Evolutionary conservation across 2,113 vertebrate genomes (phyloP).

Genomic region (Clinocottus analis): DNA sequence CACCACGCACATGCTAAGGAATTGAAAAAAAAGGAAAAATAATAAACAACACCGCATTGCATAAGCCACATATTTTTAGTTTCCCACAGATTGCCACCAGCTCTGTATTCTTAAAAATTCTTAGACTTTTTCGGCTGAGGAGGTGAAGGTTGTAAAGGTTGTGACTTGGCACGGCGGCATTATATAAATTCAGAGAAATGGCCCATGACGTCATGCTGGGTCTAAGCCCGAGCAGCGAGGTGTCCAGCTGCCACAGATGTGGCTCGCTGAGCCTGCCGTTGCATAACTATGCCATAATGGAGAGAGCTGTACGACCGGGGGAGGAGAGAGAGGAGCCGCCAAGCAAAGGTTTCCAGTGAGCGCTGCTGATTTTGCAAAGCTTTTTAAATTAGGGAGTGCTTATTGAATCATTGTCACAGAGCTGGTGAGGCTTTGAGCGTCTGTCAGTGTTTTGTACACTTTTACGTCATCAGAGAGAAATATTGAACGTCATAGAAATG

Average conservation of each 20-base stretch:
- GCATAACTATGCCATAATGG: conserved; percentile 64
- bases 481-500: no score
- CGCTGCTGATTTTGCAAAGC: no score
- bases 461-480: not conserved
- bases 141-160: conserved; percentile 35
- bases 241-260: conserved; percentile 58
- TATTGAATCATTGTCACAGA: not conserved
- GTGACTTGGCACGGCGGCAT: not conserved
- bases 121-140: not conserved
- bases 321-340: not conserved
- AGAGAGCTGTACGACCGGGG: conserved; percentile 9
- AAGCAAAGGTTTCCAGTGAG: not conserved
- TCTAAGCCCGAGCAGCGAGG: conserved; percentile 20
- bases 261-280: conserved; percentile 74
- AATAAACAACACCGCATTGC: no score
- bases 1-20: not conserved
- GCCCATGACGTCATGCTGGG: conserved; percentile 44
- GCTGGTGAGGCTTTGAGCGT: not conserved
- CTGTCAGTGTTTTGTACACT: not conserved
- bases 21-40: not conserved
- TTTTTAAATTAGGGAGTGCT: no score
- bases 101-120: conserved; percentile 1
- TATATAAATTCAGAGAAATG: conserved; percentile 65
- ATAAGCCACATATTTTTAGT: not conserved
- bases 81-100: conserved; percentile 6